A percentile compares a stretch with the other conserved stretches of the same genome.
Conservation (phyloP, 2,797 vertebrate species). For the Limnodromus scolopaceus region DNA sequence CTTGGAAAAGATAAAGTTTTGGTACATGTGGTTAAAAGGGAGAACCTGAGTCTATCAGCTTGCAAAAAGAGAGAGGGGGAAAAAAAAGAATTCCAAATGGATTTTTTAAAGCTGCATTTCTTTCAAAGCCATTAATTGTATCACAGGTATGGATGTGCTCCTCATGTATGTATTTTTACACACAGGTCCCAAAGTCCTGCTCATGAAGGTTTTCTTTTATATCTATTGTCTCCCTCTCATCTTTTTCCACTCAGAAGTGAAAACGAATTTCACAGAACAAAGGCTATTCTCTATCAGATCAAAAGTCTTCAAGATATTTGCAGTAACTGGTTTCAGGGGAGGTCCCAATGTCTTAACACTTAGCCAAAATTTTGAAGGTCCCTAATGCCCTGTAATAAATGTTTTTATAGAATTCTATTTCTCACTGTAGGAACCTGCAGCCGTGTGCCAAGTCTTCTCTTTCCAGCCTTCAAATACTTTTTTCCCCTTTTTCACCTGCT, state of each 20-base stretch:
- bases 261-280: neutral
- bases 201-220: neutral
- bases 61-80: neutral
- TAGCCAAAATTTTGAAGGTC: neutral
- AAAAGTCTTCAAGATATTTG: neutral
- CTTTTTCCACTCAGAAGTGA: neutral
- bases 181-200: neutral
- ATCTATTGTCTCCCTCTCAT: neutral
- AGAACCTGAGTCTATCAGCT: neutral
- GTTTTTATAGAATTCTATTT: neutral
- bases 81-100: neutral
- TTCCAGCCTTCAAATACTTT: neutral
- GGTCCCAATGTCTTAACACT: neutral
- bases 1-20: neutral
- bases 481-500: neutral
- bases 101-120: neutral
- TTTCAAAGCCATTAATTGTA: neutral
- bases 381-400: neutral
- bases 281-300: neutral
- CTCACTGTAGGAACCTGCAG: neutral
- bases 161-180: neutral
- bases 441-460: neutral
- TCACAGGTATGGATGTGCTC: neutral
- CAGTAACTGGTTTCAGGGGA: neutral
- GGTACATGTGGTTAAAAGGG: neutral